Evolutionary conservation across 2,888 invertebrate species (phyloP).

Genomic region (Scelioninae gen. 1): DNA sequence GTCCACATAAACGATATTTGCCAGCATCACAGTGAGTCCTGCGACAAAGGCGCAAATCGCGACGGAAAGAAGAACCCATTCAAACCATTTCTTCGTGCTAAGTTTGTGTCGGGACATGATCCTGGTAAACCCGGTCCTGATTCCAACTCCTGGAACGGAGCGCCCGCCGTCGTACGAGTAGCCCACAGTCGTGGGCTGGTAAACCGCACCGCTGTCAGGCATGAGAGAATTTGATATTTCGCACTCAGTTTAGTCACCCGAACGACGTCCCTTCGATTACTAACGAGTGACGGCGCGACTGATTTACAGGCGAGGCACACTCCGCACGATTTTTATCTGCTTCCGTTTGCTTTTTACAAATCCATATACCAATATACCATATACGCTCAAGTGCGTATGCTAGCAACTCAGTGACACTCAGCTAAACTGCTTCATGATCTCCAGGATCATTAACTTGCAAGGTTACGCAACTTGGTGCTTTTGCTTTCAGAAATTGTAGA

Average conservation of each 20-base stretch:
- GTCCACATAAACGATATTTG: conserved; percentile 77
- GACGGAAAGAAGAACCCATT: conserved; percentile 81
- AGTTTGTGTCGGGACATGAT: conserved; percentile 82
- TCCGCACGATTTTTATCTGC: conserved; percentile 47
- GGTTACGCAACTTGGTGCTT: too few species aligned
- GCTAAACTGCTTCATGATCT: too few species aligned
- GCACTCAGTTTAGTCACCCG: background rate
- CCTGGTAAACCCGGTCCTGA: conserved; percentile 79
- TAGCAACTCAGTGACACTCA: too few species aligned
- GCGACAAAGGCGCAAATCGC: conserved; percentile 80
- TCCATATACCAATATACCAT: conserved; percentile 34
- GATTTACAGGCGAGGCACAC: conserved; percentile 56
- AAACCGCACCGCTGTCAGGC: conserved; percentile 83
- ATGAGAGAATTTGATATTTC: too few species aligned
- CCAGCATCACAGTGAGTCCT: conserved; percentile 79
- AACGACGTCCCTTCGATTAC: conserved; percentile 31
- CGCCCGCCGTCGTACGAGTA: conserved; percentile 81
- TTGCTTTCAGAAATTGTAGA: too few species aligned
- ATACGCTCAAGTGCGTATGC: conserved; percentile 21
- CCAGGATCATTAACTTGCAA: too few species aligned
- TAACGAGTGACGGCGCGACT: conserved; percentile 24
- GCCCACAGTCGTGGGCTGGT: conserved; percentile 83
- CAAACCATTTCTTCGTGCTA: conserved; percentile 81
- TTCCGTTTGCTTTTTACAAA: conserved; percentile 61
- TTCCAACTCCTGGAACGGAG: conserved; percentile 76